These are phyloP conservation scores for Xylota segnis DNA, from an alignment of 2,888 invertebrate species.

Conservation along the genomic window DNA sequence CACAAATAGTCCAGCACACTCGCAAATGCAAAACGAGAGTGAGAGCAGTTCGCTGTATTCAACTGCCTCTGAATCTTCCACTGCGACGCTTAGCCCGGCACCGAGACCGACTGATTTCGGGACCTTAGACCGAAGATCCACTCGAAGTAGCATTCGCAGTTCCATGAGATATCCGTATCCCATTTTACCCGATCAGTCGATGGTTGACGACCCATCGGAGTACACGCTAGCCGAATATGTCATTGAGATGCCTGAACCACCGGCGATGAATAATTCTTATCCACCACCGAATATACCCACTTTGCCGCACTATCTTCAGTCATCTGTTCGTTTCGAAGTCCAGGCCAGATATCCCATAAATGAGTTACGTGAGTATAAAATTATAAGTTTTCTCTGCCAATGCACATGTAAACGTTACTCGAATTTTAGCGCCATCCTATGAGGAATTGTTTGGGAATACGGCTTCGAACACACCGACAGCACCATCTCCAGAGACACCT, in stretches of 20 bases:
- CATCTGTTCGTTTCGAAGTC: constrained; percentile 64
- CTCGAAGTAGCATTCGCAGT: constrained; percentile 80
- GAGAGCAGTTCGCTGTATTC: constrained; percentile 83
- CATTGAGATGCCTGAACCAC: constrained; percentile 37
- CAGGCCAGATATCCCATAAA: constrained; percentile 70
- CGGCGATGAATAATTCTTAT: constrained; percentile 82
- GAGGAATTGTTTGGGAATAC: constrained; percentile 83
- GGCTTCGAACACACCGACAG: constrained; percentile 70
- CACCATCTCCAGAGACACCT: constrained; percentile 62
- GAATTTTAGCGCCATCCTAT: constrained; percentile 82
- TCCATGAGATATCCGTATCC: constrained; percentile 77
- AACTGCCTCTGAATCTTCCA: constrained; percentile 82
- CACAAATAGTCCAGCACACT: constrained; percentile 80
- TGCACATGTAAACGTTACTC: constrained; percentile 8
- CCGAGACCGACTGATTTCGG: constrained; percentile 80
- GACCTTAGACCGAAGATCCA: constrained; percentile 81
- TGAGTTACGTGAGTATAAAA: constrained; percentile 64
- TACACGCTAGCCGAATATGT: constrained; percentile 43
- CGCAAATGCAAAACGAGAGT: constrained; percentile 81
- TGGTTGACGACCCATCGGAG: constrained; percentile 11
- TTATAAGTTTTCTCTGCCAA: not conserved
- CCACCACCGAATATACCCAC: constrained; percentile 81
- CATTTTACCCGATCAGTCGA: constrained; percentile 7
- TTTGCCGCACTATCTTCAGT: constrained; percentile 62
- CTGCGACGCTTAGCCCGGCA: constrained; percentile 82